phyloP scores from a whole-genome alignment of 2,888 invertebrate species.

The Disparrhopalites patrizii region DNA sequence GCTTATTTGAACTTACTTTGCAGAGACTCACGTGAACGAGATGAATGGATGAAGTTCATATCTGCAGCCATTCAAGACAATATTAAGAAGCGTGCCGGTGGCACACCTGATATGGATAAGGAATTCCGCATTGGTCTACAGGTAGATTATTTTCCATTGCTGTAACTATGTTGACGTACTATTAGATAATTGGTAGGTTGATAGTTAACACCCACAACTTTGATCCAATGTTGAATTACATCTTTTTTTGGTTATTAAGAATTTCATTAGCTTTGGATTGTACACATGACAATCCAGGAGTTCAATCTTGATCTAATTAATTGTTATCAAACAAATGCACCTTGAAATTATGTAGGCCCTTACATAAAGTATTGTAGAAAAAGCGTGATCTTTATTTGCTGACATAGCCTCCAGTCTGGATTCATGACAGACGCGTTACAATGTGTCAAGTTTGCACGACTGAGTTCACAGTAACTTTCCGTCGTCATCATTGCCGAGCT shows the following conservation, averaged over 20 bases:
- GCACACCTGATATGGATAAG: conserved; percentile 31
- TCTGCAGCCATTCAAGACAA: conserved; percentile 55
- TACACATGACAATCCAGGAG: no score
- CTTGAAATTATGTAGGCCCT: no score
- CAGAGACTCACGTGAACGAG: conserved; percentile 55
- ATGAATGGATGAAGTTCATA: conserved; percentile 56
- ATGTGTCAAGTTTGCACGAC: conserved; percentile 64
- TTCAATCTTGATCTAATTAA: no score
- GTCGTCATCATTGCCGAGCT: conserved; percentile 64
- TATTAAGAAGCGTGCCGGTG: conserved; percentile 51
- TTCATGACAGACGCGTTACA: conserved; percentile 59
- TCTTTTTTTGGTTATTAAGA: neutral
- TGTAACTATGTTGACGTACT: no score
- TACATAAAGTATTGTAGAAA: no score
- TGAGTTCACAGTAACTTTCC: conserved; percentile 62
- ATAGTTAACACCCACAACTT: no score
- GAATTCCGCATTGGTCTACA: conserved; percentile 50
- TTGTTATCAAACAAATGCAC: no score
- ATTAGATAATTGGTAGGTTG: no score
- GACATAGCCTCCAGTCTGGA: conserved; percentile 58
- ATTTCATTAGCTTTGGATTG: neutral
- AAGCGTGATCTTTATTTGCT: neutral
- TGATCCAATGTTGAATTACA: no score
- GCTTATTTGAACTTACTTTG: conserved; percentile 10
- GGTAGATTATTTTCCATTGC: conserved; percentile 49